phyloP scores from a whole-genome alignment of 1,140 invertebrate genomes.

The Centruroides vittatus region DNA sequence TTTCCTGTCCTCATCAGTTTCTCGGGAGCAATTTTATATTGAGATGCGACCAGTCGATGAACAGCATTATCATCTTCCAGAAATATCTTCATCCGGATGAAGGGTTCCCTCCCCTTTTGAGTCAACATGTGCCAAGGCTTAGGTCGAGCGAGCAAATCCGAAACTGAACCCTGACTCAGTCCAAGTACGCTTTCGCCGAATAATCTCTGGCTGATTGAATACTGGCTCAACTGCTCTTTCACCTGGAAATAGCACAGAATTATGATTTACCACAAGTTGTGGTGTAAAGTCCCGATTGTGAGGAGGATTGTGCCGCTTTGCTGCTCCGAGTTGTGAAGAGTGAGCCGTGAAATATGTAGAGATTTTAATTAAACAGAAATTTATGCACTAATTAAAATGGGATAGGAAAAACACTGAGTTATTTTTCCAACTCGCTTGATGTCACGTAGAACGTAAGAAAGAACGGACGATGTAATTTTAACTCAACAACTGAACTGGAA shows the following conservation, averaged over 20 bases:
- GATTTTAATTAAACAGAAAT: too few relatives aligned
- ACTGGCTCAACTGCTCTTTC: conserved; percentile 96
- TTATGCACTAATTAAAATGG: too few relatives aligned
- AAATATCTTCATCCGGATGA: conserved; percentile 98
- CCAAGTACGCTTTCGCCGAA: conserved; percentile 98
- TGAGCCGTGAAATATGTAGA: too few relatives aligned
- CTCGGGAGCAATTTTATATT: conserved; percentile 94
- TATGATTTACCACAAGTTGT: too few relatives aligned
- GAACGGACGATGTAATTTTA: too few relatives aligned
- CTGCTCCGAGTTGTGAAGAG: too few relatives aligned
- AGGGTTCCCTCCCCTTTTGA: conserved; percentile 91
- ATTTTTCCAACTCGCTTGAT: too few relatives aligned
- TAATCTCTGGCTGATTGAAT: conserved; percentile 94
- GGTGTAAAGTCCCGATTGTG: too few relatives aligned
- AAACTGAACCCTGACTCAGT: conserved; percentile 88
- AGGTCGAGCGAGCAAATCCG: conserved; percentile 84
- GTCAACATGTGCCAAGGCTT: conserved; percentile 98
- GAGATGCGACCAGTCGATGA: conserved; percentile 87
- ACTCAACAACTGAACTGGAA: too few relatives aligned
- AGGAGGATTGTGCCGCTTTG: too few relatives aligned
- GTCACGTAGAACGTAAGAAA: too few relatives aligned
- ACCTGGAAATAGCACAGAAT: conserved; percentile 3
- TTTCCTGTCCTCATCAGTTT: conserved; percentile 88
- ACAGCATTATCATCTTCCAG: conserved; percentile 93
- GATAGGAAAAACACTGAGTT: too few relatives aligned